Percentiles rank a stretch among this genome's conserved stretches.
Evolutionary conservation across 2,797 vertebrate genomes (phyloP).

Genomic region (Threskiornis aethiopicus): DNA sequence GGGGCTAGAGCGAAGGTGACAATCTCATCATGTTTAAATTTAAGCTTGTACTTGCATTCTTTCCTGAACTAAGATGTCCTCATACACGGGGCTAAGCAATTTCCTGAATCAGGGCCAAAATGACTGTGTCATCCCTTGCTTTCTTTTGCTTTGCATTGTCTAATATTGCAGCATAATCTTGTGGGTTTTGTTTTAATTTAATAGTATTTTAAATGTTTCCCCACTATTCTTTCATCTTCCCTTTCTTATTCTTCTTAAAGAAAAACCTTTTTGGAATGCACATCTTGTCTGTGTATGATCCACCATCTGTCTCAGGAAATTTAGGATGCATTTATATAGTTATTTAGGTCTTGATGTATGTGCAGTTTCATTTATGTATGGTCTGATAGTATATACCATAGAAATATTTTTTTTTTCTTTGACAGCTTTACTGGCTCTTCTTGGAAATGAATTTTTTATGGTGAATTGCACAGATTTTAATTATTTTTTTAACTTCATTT

Average conservation of each 20-base stretch:
- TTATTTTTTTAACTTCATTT: slow-evolving; percentile 21
- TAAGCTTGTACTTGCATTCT: neutral
- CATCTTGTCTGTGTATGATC: slow-evolving; percentile 39
- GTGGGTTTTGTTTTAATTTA: slow-evolving; percentile 21
- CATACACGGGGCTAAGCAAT: neutral
- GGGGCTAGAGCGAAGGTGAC: neutral
- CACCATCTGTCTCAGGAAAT: slow-evolving; percentile 57
- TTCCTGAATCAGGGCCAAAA: neutral
- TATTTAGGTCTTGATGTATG: slow-evolving; percentile 62
- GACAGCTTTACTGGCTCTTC: slow-evolving; percentile 58
- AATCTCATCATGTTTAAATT: neutral
- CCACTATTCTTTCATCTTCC: slow-evolving; percentile 4
- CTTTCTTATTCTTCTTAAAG: slow-evolving; percentile 35
- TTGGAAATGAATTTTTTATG: slow-evolving; percentile 53
- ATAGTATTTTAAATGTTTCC: slow-evolving; percentile 26
- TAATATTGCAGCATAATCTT: neutral
- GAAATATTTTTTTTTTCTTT: slow-evolving; percentile 31
- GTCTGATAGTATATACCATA: slow-evolving; percentile 54
- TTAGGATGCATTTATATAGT: slow-evolving; percentile 53
- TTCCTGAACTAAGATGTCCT: neutral
- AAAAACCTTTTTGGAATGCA: slow-evolving; percentile 47
- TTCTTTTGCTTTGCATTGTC: neutral
- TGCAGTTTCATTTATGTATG: slow-evolving; percentile 51
- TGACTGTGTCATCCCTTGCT: neutral
- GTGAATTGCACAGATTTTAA: slow-evolving; percentile 29